Evolutionary conservation across 2,888 invertebrate genomes (phyloP).

Genomic region (Gastrophysa polygoni): DNA sequence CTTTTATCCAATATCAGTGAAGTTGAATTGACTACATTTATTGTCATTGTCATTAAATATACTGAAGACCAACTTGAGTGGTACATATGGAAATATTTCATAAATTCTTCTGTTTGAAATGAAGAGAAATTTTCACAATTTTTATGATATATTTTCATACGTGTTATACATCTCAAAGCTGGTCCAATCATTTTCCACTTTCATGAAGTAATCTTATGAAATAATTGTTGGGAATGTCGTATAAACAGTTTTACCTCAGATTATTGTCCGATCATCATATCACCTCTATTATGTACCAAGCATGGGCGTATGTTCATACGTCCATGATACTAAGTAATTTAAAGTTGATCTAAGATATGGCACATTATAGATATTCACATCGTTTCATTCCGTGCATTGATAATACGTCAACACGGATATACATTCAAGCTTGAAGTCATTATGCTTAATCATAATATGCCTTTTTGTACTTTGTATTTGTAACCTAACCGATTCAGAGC

Average conservation of each 20-base stretch:
- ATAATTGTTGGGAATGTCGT: background rate
- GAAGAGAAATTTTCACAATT: background rate
- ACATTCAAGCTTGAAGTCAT: background rate
- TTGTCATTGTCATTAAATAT: conserved; percentile 42
- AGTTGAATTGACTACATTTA: conserved; percentile 45
- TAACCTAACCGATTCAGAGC: background rate
- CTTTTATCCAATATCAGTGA: conserved; percentile 2
- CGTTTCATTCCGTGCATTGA: background rate
- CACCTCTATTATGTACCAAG: conserved; percentile 1
- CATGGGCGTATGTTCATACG: too few relatives aligned
- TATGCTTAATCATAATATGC: background rate
- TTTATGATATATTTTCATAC: background rate
- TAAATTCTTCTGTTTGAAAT: background rate
- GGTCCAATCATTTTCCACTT: background rate
- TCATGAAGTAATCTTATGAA: background rate
- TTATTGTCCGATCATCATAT: conserved; percentile 29
- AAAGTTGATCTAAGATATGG: background rate
- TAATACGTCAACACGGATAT: background rate
- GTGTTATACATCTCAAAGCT: background rate
- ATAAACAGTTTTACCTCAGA: background rate
- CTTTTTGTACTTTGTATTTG: background rate
- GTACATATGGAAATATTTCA: background rate
- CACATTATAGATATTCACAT: background rate
- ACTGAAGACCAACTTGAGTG: conserved; percentile 11
- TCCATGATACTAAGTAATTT: too few relatives aligned